Percentiles rank a stretch among this genome's conserved stretches.
These are phyloP conservation scores for Drosophila mayaguana DNA, from an alignment of 2,888 invertebrate species.

Conservation along the genomic window DNA sequence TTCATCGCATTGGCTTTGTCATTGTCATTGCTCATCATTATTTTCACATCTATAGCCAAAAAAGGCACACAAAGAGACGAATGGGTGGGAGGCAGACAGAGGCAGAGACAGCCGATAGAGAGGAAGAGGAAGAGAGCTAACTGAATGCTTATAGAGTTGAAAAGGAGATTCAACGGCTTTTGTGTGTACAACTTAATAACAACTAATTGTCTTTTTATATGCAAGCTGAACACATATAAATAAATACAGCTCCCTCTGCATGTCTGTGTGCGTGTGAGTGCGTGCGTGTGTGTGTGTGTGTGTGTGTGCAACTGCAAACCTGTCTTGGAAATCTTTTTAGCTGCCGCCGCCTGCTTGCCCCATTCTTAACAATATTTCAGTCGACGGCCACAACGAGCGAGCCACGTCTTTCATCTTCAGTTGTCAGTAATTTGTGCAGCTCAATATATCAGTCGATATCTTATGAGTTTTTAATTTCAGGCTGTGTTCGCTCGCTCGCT, in stretches of 20 bases:
- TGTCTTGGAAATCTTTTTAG: constrained; percentile 70
- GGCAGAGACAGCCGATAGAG: too few relatives aligned
- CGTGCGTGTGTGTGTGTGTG: constrained; percentile 4
- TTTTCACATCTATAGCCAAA: constrained; percentile 54
- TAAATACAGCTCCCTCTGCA: background rate
- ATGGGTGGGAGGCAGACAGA: constrained; percentile 3
- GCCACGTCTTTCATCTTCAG: constrained; percentile 72
- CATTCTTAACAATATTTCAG: constrained; percentile 36
- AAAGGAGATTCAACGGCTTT: constrained; percentile 70
- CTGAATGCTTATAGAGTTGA: constrained; percentile 41
- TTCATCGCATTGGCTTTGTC: constrained; percentile 10
- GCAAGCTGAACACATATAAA: constrained; percentile 40
- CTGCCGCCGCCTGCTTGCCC: constrained; percentile 40
- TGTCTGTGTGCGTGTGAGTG: background rate
- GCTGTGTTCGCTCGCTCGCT: constrained; percentile 56
- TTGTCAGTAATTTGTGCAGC: constrained; percentile 84
- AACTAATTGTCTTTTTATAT: constrained; percentile 84
- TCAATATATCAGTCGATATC: constrained; percentile 85
- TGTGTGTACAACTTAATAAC: constrained; percentile 78
- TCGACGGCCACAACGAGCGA: background rate
- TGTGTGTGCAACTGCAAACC: constrained; percentile 62
- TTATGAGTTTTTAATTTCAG: constrained; percentile 85
- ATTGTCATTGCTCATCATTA: constrained; percentile 55
- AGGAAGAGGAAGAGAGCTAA: background rate
- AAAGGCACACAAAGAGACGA: constrained; percentile 27